phyloP scores from a whole-genome alignment of 2,888 invertebrate species.

The Poecilus cupreus region DNA sequence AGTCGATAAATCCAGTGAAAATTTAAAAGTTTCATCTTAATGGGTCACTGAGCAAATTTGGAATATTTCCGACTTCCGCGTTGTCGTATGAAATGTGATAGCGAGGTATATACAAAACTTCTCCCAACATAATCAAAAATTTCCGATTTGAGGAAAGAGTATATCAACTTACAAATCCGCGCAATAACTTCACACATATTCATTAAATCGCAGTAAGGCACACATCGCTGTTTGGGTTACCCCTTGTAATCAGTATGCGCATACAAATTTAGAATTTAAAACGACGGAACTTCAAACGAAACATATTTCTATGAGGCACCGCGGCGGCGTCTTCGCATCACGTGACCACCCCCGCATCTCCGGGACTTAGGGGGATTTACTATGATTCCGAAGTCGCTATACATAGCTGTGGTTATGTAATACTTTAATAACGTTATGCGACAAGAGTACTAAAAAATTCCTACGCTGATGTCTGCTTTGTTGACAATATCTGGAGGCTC shows the following conservation, averaged over 20 bases:
- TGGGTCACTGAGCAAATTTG: not conserved
- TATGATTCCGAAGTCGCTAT: slow-evolving; percentile 14
- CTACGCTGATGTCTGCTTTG: not conserved
- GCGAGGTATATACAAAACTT: not conserved
- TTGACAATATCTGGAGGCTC: not conserved
- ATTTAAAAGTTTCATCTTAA: not conserved
- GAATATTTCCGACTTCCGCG: not conserved
- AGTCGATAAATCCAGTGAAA: too few relatives aligned
- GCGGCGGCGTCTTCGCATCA: not conserved
- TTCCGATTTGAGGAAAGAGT: slow-evolving; percentile 1
- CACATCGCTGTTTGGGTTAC: not conserved
- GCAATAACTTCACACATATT: slow-evolving; percentile 29
- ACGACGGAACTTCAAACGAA: slow-evolving; percentile 44
- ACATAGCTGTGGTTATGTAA: not conserved
- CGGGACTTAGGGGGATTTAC: slow-evolving; percentile 11
- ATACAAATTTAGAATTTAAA: slow-evolving; percentile 57
- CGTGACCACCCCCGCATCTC: not conserved
- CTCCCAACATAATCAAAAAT: slow-evolving; percentile 28
- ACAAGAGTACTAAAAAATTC: not conserved
- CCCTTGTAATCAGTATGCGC: slow-evolving; percentile 49
- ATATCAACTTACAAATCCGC: slow-evolving; percentile 5
- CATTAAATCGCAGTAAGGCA: slow-evolving; percentile 37
- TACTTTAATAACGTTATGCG: slow-evolving; percentile 34
- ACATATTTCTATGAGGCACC: slow-evolving; percentile 20
- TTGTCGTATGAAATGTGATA: not conserved